These are phyloP conservation scores for Campoletis raptor DNA, from an alignment of 2,888 invertebrate genomes.

Conservation along the genomic window DNA sequence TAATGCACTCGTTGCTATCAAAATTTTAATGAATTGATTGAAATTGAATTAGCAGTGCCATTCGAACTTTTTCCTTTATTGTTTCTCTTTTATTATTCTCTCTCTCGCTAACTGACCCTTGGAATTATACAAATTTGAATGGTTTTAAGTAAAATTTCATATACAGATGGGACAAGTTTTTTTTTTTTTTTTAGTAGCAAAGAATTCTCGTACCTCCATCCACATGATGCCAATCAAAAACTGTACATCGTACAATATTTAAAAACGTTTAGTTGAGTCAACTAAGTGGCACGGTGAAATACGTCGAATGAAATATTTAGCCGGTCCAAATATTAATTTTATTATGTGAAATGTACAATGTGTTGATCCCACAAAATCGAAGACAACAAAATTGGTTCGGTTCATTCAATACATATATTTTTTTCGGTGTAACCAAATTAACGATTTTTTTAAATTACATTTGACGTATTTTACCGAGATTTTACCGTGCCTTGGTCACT, in stretches of 20 bases:
- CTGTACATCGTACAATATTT: not conserved
- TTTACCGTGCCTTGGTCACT: too few relatives aligned
- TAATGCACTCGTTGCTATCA: conserved; percentile 41
- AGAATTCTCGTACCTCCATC: conserved; percentile 26
- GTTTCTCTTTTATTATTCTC: not conserved
- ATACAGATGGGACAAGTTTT: conserved; percentile 2
- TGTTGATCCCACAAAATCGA: too few relatives aligned
- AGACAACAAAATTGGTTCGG: too few relatives aligned
- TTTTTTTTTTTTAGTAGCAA: conserved; percentile 10
- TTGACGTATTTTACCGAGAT: too few relatives aligned
- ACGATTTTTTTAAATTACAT: too few relatives aligned
- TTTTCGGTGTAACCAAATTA: too few relatives aligned
- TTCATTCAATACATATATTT: too few relatives aligned
- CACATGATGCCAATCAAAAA: conserved; percentile 3
- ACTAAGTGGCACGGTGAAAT: too few relatives aligned
- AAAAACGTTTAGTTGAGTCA: not conserved
- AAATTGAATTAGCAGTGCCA: conserved; percentile 48
- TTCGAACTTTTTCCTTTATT: not conserved
- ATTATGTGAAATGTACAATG: too few relatives aligned
- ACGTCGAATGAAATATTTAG: too few relatives aligned
- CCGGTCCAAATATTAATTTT: too few relatives aligned
- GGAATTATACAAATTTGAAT: conserved; percentile 14
- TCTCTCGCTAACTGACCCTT: not conserved
- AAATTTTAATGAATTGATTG: conserved; percentile 56
- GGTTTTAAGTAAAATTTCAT: conserved; percentile 5